Evolutionary conservation across 2,888 invertebrate genomes (phyloP), one percentile per base, ranked within the genome.

Genomic region (Polymixis flavicincta): DNA sequence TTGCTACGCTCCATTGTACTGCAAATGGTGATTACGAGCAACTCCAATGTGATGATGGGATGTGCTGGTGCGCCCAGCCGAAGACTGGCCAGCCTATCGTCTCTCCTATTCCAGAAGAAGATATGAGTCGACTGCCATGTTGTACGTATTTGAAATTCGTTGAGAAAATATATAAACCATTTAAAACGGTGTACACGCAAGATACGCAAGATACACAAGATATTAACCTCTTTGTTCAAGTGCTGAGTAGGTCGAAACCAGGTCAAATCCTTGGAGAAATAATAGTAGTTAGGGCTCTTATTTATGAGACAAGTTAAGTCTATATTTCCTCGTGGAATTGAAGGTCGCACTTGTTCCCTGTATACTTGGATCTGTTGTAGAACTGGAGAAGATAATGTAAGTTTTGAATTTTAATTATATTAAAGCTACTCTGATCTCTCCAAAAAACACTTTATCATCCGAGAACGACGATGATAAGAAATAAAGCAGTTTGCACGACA

Each of bases 11-110:
- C 28, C 98, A 98, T 90, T 98, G 98, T 89, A 96, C 97, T 66
- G 87, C 94, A 57, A 94, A 95, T 86, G 98, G 98, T 32, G 97
- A 98, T 93, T 98, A 97, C 90, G 98, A 98, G 89, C 93, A 95
- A 37, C 90, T 98, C 48, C 98, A 98, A 89, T 98, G 98, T 88
- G 97, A 97, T 90, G 94, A 96, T 73, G 97, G 97, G 3, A 89
- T 97, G 82, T 98, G 98, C 89, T 98, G 98, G 98, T 98, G 98
- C 91, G 97, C 97, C 2, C 96, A 97, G 54, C 93, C 96, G 0
- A 94, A 90, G 89, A 97, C 97, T 69, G 98, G 98, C 28, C 95
- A 97, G 84, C 96, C 97, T 3, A 93, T 92, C 2, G 94, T 97
- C 19, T 92, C 95, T 60, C 97, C 97, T 0, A 96, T 98, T 11